Base-by-base conservation (phyloP, 2,888 invertebrate species). In the Drymonia ruficornis region DNA sequence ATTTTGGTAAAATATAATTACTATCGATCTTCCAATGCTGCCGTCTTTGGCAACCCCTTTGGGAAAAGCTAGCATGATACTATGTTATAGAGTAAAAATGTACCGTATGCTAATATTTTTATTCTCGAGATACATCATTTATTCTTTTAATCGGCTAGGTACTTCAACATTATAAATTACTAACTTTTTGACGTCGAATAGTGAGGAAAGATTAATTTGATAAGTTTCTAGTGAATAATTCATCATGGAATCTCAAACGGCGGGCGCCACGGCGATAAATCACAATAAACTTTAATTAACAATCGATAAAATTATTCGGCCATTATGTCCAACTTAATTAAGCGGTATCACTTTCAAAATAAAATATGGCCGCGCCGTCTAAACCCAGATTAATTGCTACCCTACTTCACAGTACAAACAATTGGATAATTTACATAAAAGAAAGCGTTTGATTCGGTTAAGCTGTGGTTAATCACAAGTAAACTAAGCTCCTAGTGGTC, bases 381-480 rank as follows among this genome's bases (percentile, higher is more conserved):
- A 79, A 81, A 76, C 72, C 63, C 58, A 72, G 75, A 84, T 84
- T 79, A 80, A 86, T 86, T 74, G 69, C 70, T 70, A 60, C 65
- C 66, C 63, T 72, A 74, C 67, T 71, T 70, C 68, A 63, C 61
- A 74, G 65, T 70, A 84, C 77, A 84, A 88, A 89, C 87, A 86
- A 86, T 87, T 77, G 73, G 82, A 80, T 81, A 80, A 88, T 89
- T 89, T 78, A 86, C 85, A 89, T 88, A 86, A 86, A 89, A 87
- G 86, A 87, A 89, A 91, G 86, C 88, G 79, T 83, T 86, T 86
- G 83, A 89, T 87, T 86, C 80, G 80, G 82, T 87, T 85, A 87
- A 86, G 86, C 81, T 72, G 78, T 72, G 83, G 85, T 87, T 88
- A 87, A 87, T 88, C 86, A 83, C 80, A 72, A 81, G 80, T 84